Evolutionary conservation across 2,888 invertebrate genomes (phyloP).

Genomic region (Schizaphis graminum): DNA sequence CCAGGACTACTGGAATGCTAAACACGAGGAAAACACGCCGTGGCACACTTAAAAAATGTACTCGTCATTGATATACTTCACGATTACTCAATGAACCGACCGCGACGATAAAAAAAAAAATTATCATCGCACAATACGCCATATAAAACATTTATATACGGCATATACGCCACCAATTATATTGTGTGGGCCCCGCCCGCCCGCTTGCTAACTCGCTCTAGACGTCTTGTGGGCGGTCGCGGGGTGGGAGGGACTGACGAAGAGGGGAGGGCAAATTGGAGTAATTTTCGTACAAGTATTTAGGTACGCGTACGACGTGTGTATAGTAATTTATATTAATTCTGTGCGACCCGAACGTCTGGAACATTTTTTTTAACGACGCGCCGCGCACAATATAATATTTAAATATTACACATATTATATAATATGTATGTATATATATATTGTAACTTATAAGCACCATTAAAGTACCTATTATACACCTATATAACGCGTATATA

Average conservation of each 20-base stretch:
- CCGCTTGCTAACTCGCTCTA: constrained; percentile 1
- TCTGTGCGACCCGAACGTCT: neutral
- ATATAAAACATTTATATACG: constrained; percentile 3
- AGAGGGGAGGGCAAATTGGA: constrained; percentile 12
- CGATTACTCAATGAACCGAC: constrained; percentile 46
- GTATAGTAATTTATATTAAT: constrained; percentile 3
- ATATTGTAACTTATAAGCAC: neutral
- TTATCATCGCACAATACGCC: constrained; percentile 3
- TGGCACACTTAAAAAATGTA: constrained; percentile 53
- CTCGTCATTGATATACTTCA: constrained; percentile 42
- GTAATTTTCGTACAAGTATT: constrained; percentile 17
- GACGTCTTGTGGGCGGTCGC: constrained; percentile 9
- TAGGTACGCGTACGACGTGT: neutral
- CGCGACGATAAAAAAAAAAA: constrained; percentile 42
- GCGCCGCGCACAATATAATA: neutral
- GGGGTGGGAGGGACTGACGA: neutral
- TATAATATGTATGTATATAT: neutral
- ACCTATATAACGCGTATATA: neutral
- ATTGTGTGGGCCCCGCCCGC: neutral
- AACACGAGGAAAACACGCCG: constrained; percentile 49
- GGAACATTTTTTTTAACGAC: neutral
- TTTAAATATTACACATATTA: neutral
- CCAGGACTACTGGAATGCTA: constrained; percentile 46
- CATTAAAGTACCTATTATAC: neutral
- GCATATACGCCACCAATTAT: constrained; percentile 1